Evolutionary conservation across 2,113 vertebrate species (phyloP).

Genomic region (Deroptyus accipitrinus): DNA sequence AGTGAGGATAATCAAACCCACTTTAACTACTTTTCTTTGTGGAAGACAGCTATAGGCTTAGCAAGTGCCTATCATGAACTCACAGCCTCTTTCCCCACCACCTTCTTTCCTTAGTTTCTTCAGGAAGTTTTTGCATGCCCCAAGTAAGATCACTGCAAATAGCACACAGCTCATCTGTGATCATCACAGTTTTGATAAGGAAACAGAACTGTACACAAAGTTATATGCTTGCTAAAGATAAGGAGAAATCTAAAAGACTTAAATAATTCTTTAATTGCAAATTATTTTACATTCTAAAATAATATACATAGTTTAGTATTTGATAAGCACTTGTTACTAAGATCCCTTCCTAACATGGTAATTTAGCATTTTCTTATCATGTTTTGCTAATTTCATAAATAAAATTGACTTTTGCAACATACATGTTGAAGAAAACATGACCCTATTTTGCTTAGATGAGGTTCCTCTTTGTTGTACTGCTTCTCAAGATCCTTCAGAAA

Average conservation of each 20-base stretch:
- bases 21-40: not conserved
- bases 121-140: not conserved
- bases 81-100: not conserved
- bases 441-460: slow-evolving; percentile 94
- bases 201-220: not conserved
- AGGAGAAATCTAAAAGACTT: not conserved
- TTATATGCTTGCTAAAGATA: not conserved
- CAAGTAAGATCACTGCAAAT: not conserved
- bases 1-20: not conserved
- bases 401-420: slow-evolving; percentile 1
- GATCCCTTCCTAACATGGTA: not conserved
- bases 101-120: not conserved
- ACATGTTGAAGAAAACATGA: slow-evolving; percentile 95
- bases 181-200: not conserved
- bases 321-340: not conserved
- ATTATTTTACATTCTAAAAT: not conserved
- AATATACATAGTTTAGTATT: not conserved
- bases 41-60: not conserved
- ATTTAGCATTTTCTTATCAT: not conserved
- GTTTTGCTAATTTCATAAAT: not conserved
- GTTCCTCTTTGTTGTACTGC: slow-evolving; percentile 92
- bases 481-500: slow-evolving; percentile 95
- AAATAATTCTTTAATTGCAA: not conserved
- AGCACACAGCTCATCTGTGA: not conserved
- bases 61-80: not conserved